Base-by-base conservation (phyloP, 2,797 vertebrate species). In the Lacerta viridis region DNA sequence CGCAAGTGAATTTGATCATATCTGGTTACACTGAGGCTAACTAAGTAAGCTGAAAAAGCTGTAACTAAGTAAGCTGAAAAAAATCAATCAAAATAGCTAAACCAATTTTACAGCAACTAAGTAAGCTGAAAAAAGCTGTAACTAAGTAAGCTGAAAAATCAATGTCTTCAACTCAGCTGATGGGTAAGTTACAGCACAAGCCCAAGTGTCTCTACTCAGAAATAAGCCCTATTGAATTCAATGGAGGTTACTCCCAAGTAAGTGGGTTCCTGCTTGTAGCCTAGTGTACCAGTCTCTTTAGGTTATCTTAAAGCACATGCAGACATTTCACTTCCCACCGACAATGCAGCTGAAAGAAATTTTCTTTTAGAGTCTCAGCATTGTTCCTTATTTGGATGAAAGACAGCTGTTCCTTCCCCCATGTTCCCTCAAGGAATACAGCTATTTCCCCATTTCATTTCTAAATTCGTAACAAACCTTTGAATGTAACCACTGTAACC, bases 361-460 rank as follows among this genome's bases (percentile, higher is more conserved):
- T 50, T 23, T 25, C 36, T 87, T 50, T 20, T 85, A 41, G 2
- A 0, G 36, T 68, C 27, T n/a, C 6, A 80, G 3, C 17, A 20
- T 4, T 76, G 41, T 50, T 4, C 0, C 0, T 17, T 6, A 74
- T 33, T 84, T 64, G 83, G 20, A 20, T 83, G 33, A 80, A 41
- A 46, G n/a, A 1, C 27, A 84, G 11, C 2, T 72, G 59, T 66
- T 46, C 39, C 61, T 46, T 7, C 36, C 23, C 61, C 64, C n/a
- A 7, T 8, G 3, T 50, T 50, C 41, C n/a, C 64, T 18, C 75
- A 68, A 50, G 43, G 39, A 50, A 78, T 27, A 61, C 18, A 41
- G 55, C 36, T 76, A 33, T 77, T 77, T 83, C 39, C 84, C 43
- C 39, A 23, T 85, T 85, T 76, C 59, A 85, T 77, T 81, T 81